Evolutionary conservation across 2,113 vertebrate species (phyloP).

Genomic region (Cricetomys ansorgei): DNA sequence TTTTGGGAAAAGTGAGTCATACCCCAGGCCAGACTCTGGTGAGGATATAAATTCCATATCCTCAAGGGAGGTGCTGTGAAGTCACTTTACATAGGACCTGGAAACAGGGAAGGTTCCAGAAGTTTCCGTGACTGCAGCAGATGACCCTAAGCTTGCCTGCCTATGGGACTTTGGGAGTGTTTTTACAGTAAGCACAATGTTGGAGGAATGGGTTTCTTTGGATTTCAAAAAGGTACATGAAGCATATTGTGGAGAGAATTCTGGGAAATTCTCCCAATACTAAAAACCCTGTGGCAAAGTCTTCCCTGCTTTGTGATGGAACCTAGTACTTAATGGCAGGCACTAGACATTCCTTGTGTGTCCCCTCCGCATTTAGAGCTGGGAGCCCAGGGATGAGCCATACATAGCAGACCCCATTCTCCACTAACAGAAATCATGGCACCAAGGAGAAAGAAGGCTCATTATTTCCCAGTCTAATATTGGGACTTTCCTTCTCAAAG

Average conservation of each 20-base stretch:
- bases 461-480: background rate
- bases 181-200: background rate
- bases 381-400: accelerated
- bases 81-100: background rate
- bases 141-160: background rate
- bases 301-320: background rate
- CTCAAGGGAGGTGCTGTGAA: background rate
- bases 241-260: background rate
- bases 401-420: accelerated
- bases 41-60: background rate
- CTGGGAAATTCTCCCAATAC: background rate
- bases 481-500: background rate
- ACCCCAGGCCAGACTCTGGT: background rate
- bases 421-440: background rate
- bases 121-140: background rate
- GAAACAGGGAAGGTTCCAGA: background rate
- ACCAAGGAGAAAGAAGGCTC: background rate
- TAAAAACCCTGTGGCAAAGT: background rate
- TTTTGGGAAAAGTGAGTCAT: background rate
- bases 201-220: background rate
- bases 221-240: background rate
- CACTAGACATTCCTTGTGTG: background rate
- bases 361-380: background rate
- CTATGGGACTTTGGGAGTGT: background rate
- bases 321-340: background rate